Evolutionary conservation across 2,113 vertebrate genomes (phyloP).

Genomic region (Maylandia zebra): DNA sequence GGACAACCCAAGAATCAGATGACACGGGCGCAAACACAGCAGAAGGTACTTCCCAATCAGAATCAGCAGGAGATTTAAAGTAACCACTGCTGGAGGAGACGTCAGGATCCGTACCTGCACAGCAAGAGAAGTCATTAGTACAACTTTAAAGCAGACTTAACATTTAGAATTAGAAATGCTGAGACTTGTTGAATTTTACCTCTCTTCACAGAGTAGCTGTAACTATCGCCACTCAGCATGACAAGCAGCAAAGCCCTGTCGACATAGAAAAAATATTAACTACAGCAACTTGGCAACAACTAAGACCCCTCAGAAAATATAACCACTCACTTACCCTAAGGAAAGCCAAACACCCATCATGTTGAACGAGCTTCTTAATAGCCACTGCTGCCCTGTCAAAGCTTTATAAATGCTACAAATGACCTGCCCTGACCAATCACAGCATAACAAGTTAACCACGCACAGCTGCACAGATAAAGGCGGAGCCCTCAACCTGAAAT

Average conservation of each 20-base stretch:
- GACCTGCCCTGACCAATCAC: slow-evolving; percentile 8
- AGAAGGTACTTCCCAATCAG: background rate
- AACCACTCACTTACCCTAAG: background rate
- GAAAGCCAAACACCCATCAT: background rate
- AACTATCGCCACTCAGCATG: background rate
- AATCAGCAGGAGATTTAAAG: background rate
- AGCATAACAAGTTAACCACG: background rate
- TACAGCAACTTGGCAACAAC: background rate
- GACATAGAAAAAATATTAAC: background rate
- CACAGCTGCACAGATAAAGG: slow-evolving; percentile 1
- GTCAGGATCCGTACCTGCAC: background rate
- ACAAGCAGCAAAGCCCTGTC: background rate
- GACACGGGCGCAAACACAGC: background rate
- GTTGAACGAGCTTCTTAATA: background rate
- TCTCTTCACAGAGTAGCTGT: background rate
- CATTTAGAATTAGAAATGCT: rapidly evolving
- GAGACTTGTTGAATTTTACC: background rate
- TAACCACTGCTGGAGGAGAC: background rate
- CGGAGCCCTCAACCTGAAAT: background rate
- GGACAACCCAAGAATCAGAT: background rate
- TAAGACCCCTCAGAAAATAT: background rate
- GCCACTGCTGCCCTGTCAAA: background rate
- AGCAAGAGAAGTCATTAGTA: rapidly evolving
- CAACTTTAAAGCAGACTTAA: background rate
- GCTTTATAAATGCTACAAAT: background rate